A percentile compares a stretch with the other conserved stretches of the same genome.
These are phyloP conservation scores for Lytechinus variegatus DNA, from an alignment of 35 echinoderm and acorn worm genomes.

Conservation along the genomic window DNA sequence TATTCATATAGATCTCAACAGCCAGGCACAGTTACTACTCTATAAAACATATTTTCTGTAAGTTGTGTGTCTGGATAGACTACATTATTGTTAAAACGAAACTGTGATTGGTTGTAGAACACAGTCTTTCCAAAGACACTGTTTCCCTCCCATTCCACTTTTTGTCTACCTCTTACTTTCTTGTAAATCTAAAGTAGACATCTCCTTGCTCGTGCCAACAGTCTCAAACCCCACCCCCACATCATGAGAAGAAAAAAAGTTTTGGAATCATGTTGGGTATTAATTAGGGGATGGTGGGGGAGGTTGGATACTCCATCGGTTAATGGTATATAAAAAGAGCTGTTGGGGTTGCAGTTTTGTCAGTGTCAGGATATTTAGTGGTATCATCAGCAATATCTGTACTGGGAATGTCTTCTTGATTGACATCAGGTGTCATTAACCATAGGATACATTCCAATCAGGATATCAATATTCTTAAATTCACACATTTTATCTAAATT, in stretches of 20 bases:
- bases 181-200: background rate
- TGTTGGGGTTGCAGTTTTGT: constrained; percentile 26
- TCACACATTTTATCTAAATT: background rate
- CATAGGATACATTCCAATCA: background rate
- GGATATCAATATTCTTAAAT: background rate
- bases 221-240: background rate
- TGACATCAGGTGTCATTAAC: background rate
- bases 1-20: background rate
- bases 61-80: background rate
- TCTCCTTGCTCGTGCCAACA: background rate
- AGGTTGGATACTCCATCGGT: background rate
- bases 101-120: background rate
- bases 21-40: background rate
- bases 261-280: background rate
- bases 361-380: background rate
- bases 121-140: background rate
- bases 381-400: constrained; percentile 24
- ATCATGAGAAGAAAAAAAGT: background rate
- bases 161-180: background rate
- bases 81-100: background rate
- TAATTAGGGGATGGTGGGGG: constrained; percentile 29
- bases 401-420: background rate
- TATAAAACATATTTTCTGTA: background rate
- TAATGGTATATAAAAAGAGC: background rate
- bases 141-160: background rate